These are phyloP conservation scores for Serripes groenlandicus DNA, from an alignment of 2,888 invertebrate genomes.

Conservation along the genomic window DNA sequence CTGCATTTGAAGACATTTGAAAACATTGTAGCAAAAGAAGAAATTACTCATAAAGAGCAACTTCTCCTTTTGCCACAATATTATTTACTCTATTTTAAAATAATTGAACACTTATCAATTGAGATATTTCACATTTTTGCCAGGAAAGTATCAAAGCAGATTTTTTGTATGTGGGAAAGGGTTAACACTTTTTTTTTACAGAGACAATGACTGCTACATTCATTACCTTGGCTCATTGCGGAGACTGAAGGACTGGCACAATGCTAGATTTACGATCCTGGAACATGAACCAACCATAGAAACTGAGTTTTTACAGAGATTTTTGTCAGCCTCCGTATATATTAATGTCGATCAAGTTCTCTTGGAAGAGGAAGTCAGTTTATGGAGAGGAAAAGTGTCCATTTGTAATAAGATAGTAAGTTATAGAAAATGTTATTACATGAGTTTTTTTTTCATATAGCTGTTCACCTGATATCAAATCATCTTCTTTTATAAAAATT, in stretches of 20 bases:
- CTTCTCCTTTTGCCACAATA: not conserved
- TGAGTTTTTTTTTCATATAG: too few relatives aligned
- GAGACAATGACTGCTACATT: constrained; percentile 44
- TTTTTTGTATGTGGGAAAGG: not conserved
- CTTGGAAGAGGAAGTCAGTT: not conserved
- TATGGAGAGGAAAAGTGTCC: constrained; percentile 76
- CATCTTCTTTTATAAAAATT: too few relatives aligned
- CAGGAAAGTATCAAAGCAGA: not conserved
- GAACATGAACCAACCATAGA: constrained; percentile 38
- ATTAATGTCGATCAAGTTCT: constrained; percentile 22
- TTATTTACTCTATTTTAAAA: not conserved
- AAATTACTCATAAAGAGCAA: not conserved
- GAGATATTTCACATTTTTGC: not conserved
- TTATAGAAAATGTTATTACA: too few relatives aligned
- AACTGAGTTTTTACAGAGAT: constrained; percentile 57
- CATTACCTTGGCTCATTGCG: constrained; percentile 69
- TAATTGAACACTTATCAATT: not conserved
- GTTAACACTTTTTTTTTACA: constrained; percentile 25
- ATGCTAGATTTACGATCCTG: constrained; percentile 65
- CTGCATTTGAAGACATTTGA: not conserved
- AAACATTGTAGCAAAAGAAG: not conserved
- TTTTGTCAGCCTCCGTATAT: constrained; percentile 47
- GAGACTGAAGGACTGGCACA: constrained; percentile 77
- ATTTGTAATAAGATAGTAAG: constrained; percentile 75
- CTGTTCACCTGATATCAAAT: too few relatives aligned